A percentile compares a stretch with the other conserved stretches of the same genome.
phyloP scores from a whole-genome alignment of 2,888 invertebrate genomes.

The Nudaria mundana region DNA sequence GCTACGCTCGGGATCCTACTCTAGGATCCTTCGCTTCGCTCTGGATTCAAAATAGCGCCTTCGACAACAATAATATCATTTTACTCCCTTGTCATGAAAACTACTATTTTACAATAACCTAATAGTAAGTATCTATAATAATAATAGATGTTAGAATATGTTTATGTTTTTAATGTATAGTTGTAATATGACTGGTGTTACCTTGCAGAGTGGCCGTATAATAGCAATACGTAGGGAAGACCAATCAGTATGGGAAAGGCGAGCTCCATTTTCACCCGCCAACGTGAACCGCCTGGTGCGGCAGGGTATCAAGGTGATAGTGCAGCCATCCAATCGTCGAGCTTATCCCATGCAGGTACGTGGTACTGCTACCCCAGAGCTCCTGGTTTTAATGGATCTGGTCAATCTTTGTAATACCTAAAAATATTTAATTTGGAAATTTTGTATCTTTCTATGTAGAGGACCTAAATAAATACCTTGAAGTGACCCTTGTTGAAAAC shows the following conservation, averaged over 20 bases:
- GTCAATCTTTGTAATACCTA: too few species aligned
- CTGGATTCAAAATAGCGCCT: too few species aligned
- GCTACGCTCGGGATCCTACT: too few species aligned
- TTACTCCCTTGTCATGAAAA: too few species aligned
- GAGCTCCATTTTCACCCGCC: conserved; percentile 96
- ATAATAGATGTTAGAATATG: not conserved
- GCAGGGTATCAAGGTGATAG: conserved; percentile 95
- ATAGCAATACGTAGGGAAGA: conserved; percentile 95
- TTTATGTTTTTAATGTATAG: not conserved
- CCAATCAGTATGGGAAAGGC: conserved; percentile 96
- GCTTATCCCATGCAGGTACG: conserved; percentile 97
- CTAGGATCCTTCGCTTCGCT: too few species aligned
- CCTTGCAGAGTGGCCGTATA: conserved; percentile 81
- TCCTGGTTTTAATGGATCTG: too few species aligned
- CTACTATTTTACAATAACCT: too few species aligned
- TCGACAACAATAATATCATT: too few species aligned
- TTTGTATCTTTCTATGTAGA: not conserved
- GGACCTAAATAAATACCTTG: not conserved
- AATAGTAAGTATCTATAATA: too few species aligned
- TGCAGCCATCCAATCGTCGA: conserved; percentile 98
- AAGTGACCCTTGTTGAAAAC: not conserved
- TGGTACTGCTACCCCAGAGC: too few species aligned
- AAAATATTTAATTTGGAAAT: too few species aligned
- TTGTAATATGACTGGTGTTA: not conserved
- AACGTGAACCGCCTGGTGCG: conserved; percentile 95